These are phyloP conservation scores for Oncorhynchus kisutch DNA, from an alignment of 2,113 vertebrate species.

Conservation along the genomic window DNA sequence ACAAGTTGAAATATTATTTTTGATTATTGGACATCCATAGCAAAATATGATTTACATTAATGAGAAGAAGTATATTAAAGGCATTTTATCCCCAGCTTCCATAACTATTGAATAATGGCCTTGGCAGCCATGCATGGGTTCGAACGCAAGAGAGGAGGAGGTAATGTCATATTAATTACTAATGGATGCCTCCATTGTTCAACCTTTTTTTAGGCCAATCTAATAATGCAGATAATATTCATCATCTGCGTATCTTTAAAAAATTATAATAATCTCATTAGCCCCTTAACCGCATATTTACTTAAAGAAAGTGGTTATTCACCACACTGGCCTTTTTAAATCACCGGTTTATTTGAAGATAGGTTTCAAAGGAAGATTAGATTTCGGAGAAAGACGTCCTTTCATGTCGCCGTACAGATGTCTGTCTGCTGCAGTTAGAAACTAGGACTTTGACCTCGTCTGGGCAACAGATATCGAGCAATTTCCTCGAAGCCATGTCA, in stretches of 20 bases:
- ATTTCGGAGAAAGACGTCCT: conserved; percentile 33
- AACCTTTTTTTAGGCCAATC: conserved; percentile 70
- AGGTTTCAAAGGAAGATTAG: conserved; percentile 55
- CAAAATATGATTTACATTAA: conserved; percentile 86
- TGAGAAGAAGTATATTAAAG: conserved; percentile 83
- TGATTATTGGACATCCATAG: conserved; percentile 85
- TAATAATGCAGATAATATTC: conserved; percentile 75
- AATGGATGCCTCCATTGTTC: conserved; percentile 74
- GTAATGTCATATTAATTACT: conserved; percentile 79
- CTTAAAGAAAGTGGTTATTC: conserved; percentile 67
- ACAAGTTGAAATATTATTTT: conserved; percentile 80
- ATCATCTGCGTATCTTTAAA: conserved; percentile 70
- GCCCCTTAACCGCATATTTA: conserved; percentile 47
- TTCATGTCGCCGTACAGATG: conserved; percentile 42
- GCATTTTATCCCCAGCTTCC: conserved; percentile 75
- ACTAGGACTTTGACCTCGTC: conserved; percentile 42
- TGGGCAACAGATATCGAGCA: conserved; percentile 25
- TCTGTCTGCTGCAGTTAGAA: conserved; percentile 46
- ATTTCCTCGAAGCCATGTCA: conserved; percentile 23
- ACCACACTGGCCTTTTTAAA: conserved; percentile 44
- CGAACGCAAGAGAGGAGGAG: conserved; percentile 55
- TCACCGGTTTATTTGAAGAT: conserved; percentile 68
- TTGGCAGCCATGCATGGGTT: conserved; percentile 59
- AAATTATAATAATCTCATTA: conserved; percentile 64
- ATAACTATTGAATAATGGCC: conserved; percentile 77